Percentiles rank a stretch among this genome's conserved stretches.
These are phyloP conservation scores for Nysson spinosus DNA, from an alignment of 2,888 invertebrate species.

Conservation along the genomic window DNA sequence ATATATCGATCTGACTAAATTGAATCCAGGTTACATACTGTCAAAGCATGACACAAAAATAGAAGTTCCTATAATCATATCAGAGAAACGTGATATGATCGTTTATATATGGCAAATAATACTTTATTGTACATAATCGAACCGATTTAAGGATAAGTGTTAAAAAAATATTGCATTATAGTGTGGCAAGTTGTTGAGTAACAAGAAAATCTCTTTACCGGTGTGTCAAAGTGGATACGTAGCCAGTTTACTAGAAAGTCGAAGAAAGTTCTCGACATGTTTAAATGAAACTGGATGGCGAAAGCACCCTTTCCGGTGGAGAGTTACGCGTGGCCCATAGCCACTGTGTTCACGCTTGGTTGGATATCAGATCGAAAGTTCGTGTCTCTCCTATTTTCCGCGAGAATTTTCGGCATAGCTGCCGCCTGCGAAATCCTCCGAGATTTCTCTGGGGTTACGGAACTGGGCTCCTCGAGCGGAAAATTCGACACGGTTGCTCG, in stretches of 20 bases:
- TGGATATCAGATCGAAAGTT: slow-evolving; percentile 62
- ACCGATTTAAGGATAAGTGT: too few species aligned
- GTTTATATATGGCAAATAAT: too few species aligned
- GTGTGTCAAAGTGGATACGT: not conserved
- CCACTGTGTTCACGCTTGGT: slow-evolving; percentile 47
- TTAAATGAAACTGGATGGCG: slow-evolving; percentile 47
- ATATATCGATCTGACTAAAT: too few species aligned
- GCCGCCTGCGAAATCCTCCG: slow-evolving; percentile 55
- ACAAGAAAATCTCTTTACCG: not conserved
- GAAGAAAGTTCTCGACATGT: slow-evolving; percentile 42
- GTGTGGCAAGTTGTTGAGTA: not conserved
- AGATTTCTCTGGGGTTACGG: slow-evolving; percentile 57
- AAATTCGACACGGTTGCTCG: slow-evolving; percentile 64
- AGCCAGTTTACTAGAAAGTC: slow-evolving; percentile 13
- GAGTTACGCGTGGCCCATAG: slow-evolving; percentile 47
- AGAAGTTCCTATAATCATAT: too few species aligned
- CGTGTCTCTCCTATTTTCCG: slow-evolving; percentile 61
- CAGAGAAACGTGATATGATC: too few species aligned
- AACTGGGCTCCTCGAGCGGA: slow-evolving; percentile 50
- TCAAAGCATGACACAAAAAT: too few species aligned
- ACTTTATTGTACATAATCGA: too few species aligned
- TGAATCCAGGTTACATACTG: too few species aligned
- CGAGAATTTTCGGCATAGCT: slow-evolving; percentile 57
- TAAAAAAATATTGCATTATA: not conserved
- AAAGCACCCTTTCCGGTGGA: slow-evolving; percentile 13